Evolutionary conservation across 1,140 invertebrate genomes (phyloP).

Genomic region (Amphibalanus amphitrite): DNA sequence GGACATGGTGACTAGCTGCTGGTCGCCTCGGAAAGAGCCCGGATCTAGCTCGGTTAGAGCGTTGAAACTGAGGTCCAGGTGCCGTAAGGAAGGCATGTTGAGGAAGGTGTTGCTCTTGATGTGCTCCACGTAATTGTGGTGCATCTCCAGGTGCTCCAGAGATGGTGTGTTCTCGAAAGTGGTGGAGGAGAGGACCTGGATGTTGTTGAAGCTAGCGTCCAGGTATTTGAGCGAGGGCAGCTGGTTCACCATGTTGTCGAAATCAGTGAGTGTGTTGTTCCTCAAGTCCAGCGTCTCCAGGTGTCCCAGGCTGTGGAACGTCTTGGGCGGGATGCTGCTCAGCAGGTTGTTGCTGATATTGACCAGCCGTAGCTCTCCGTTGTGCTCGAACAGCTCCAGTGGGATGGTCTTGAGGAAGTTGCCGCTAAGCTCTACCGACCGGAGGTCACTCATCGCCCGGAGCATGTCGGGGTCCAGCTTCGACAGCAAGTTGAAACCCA

Average conservation of each 20-base stretch:
- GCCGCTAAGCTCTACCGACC: not conserved
- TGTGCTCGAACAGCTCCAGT: not conserved
- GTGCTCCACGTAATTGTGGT: slow-evolving; percentile 1
- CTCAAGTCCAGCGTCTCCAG: not conserved
- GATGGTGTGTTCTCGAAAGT: not conserved
- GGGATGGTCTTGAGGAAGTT: slow-evolving; percentile 5
- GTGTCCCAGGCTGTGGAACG: not conserved
- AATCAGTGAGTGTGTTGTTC: not conserved
- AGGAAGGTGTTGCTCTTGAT: slow-evolving; percentile 5
- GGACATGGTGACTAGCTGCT: not conserved
- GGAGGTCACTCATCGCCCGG: not conserved
- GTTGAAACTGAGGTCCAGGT: not conserved
- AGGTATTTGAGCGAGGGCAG: not conserved
- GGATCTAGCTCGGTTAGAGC: not conserved
- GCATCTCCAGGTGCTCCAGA: not conserved
- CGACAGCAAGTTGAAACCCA: not conserved
- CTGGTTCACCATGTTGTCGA: not conserved
- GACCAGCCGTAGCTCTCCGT: not conserved
- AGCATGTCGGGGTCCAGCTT: not conserved
- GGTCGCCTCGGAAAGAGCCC: slow-evolving; percentile 1
- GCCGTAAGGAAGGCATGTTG: not conserved
- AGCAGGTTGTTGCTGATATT: slow-evolving; percentile 4
- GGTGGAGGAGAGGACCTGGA: not conserved
- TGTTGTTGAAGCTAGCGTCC: slow-evolving; percentile 1
- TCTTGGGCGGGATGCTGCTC: not conserved